These are phyloP conservation scores for Argyresthia albistria DNA, from an alignment of 2,888 invertebrate genomes.

Conservation along the genomic window DNA sequence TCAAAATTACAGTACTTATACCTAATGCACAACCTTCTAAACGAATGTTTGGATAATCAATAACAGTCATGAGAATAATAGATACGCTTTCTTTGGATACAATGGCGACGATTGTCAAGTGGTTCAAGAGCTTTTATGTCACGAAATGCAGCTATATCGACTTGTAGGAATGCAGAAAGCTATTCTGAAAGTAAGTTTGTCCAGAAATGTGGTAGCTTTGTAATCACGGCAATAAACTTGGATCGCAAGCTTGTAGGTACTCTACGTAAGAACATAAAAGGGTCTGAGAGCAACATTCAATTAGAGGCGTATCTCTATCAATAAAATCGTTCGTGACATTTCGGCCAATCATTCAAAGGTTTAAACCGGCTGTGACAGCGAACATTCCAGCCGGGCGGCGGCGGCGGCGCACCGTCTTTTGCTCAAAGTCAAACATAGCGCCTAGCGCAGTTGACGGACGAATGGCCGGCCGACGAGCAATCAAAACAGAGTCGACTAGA, in stretches of 20 bases:
- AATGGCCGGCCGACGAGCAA: conserved; percentile 6
- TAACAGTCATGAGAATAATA: conserved; percentile 8
- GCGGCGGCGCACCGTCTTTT: conserved; percentile 3
- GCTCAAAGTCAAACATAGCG: conserved; percentile 2
- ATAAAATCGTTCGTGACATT: conserved; percentile 32
- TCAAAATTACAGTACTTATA: background rate
- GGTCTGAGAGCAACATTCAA: conserved; percentile 9
- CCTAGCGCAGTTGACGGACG: background rate
- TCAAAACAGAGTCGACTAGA: conserved; percentile 19
- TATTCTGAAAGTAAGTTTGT: too few species aligned
- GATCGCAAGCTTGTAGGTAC: too few species aligned
- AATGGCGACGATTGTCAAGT: background rate
- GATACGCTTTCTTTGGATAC: background rate
- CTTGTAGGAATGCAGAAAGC: too few species aligned
- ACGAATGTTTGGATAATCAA: conserved; percentile 16
- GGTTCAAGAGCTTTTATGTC: background rate
- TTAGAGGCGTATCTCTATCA: conserved; percentile 21
- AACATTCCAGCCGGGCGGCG: conserved; percentile 10
- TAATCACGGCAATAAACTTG: too few species aligned
- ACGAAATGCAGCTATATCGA: too few species aligned
- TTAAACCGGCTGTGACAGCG: conserved; percentile 32
- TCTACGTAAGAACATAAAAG: conserved; percentile 3
- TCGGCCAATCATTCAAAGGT: conserved; percentile 35
- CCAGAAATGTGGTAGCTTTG: too few species aligned
- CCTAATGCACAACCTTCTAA: conserved; percentile 11